A percentile compares a stretch with the other conserved stretches of the same genome.
These are phyloP conservation scores for Bujurquina vittata DNA, from an alignment of 2,113 vertebrate genomes.

Conservation along the genomic window DNA sequence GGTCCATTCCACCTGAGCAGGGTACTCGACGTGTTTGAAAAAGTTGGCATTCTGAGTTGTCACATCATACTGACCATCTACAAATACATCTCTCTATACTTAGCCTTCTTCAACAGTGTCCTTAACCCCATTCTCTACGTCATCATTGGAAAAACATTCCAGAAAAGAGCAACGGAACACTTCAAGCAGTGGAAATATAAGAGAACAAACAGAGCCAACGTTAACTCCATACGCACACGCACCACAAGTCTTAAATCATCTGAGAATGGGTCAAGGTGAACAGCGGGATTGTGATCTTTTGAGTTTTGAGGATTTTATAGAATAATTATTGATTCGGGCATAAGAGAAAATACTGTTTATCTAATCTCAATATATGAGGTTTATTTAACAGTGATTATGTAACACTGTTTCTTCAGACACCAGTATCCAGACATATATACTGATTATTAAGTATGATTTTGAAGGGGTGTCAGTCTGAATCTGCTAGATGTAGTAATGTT, in stretches of 20 bases:
- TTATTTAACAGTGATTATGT: too few relatives aligned
- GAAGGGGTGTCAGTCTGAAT: too few relatives aligned
- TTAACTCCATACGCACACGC: too few relatives aligned
- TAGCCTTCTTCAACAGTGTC: constrained; percentile 90
- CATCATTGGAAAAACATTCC: constrained; percentile 89
- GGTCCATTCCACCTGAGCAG: constrained; percentile 85
- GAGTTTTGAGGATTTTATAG: too few relatives aligned
- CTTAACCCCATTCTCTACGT: constrained; percentile 92
- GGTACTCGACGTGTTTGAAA: constrained; percentile 60
- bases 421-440: too few relatives aligned
- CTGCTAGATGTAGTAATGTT: too few relatives aligned
- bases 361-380: too few relatives aligned
- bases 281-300: too few relatives aligned
- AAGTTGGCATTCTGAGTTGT: constrained; percentile 29
- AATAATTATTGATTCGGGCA: too few relatives aligned
- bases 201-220: fast-evolving
- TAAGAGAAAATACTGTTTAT: not conserved
- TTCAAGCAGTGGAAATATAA: not conserved
- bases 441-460: too few relatives aligned
- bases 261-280: fast-evolving
- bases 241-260: not conserved
- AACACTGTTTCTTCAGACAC: too few relatives aligned
- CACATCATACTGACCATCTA: constrained; percentile 15
- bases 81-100: constrained; percentile 74
- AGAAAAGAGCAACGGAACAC: constrained; percentile 82